Conservation (phyloP, 2,113 vertebrate species). For the Brachyhypopomus occidentalis region DNA sequence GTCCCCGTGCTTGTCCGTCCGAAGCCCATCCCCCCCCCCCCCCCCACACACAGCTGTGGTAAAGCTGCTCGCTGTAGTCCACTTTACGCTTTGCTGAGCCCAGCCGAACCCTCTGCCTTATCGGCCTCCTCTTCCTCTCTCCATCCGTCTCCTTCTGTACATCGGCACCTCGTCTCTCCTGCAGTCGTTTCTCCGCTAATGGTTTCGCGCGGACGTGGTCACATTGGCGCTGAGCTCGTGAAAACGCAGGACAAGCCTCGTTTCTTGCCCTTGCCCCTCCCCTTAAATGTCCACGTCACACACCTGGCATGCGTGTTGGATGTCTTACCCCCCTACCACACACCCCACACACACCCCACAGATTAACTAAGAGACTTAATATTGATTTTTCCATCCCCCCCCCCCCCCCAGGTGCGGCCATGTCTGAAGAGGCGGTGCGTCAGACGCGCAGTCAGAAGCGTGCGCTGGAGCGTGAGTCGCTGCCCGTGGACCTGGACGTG, state of each 20-base stretch:
- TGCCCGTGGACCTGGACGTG: slow-evolving; percentile 75
- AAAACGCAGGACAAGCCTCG: neutral
- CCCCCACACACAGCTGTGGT: neutral
- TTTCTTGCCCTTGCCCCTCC: neutral
- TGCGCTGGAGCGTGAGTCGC: slow-evolving; percentile 81
- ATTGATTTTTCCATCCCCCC: slow-evolving; percentile 36
- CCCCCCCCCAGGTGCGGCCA: slow-evolving; percentile 64
- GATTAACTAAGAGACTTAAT: slow-evolving; percentile 20
- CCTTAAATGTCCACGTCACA: neutral
- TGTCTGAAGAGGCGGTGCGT: slow-evolving; percentile 92
- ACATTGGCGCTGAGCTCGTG: no score
- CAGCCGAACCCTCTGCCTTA: no score
- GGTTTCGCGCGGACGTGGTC: neutral
- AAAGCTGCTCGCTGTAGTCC: no score
- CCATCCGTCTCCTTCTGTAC: neutral
- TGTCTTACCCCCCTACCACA: no score
- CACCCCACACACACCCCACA: no score
- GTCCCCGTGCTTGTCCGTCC: no score
- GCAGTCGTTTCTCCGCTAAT: neutral
- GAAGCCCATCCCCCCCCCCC: no score
- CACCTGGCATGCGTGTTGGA: no score
- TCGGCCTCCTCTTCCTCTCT: neutral
- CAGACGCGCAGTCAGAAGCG: slow-evolving; percentile 94
- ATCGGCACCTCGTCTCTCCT: no score
- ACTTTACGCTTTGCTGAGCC: neutral